phyloP scores from a whole-genome alignment of 2,888 invertebrate genomes.

The Eurytoma adleriae region DNA sequence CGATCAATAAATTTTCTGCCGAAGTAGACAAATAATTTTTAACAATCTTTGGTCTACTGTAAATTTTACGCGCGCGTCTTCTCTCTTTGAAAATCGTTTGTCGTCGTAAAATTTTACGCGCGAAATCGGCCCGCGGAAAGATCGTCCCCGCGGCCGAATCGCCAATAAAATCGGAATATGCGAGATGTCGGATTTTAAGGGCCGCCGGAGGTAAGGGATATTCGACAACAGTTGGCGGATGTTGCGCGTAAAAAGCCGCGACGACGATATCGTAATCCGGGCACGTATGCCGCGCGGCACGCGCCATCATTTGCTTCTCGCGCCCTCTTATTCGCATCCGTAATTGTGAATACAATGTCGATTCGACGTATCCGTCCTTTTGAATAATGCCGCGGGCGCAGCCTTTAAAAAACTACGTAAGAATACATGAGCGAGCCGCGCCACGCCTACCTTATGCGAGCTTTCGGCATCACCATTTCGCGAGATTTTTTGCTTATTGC shows the following conservation, averaged over 20 bases:
- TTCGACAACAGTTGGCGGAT: conserved; percentile 73
- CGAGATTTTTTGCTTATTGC: too few relatives aligned
- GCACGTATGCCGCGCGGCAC: conserved; percentile 70
- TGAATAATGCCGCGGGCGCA: conserved; percentile 37
- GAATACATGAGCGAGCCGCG: too few relatives aligned
- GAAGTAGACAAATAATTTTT: too few relatives aligned
- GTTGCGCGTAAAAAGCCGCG: conserved; percentile 60
- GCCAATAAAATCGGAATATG: conserved; percentile 74
- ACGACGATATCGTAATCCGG: conserved; percentile 70
- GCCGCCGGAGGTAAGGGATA: conserved; percentile 53
- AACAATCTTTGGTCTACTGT: too few relatives aligned
- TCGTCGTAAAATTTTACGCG: conserved; percentile 29
- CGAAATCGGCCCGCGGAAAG: conserved; percentile 19
- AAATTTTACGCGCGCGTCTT: too few relatives aligned
- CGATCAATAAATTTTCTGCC: too few relatives aligned
- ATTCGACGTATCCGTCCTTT: conserved; percentile 26
- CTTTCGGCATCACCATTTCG: too few relatives aligned
- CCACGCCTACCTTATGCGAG: too few relatives aligned
- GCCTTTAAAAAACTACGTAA: too few relatives aligned
- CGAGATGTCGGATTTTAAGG: conserved; percentile 70
- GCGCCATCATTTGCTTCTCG: conserved; percentile 37
- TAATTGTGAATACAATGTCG: conserved; percentile 48
- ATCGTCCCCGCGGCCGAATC: conserved; percentile 67
- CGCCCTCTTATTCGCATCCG: conserved; percentile 13
- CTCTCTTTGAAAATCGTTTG: conserved; percentile 1